Conservation (phyloP, 2,888 invertebrate species). For the Heteromyza rotundicornis region DNA sequence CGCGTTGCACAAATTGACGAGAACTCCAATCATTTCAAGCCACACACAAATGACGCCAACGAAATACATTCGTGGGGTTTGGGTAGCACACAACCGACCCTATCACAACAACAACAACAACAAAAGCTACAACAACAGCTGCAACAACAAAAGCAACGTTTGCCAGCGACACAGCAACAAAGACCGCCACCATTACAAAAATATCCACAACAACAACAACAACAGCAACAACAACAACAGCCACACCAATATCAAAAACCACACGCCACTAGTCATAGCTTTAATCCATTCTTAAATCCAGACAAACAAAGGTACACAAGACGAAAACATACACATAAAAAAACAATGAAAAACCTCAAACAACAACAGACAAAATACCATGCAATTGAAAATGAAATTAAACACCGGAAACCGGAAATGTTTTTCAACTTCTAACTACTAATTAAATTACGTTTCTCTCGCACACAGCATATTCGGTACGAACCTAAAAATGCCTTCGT, state of each 20-base stretch:
- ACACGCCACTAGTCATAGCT: constrained; percentile 58
- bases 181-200: constrained; percentile 33
- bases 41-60: constrained; percentile 65
- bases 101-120: constrained; percentile 30
- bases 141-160: constrained; percentile 32
- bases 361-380: constrained; percentile 14
- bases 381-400: no score
- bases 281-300: constrained; percentile 54
- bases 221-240: constrained; percentile 38
- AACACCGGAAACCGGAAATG: no score
- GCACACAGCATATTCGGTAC: constrained; percentile 22
- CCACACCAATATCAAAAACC: constrained; percentile 46
- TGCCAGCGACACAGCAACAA: constrained; percentile 45
- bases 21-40: constrained; percentile 63
- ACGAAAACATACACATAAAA: constrained; percentile 15
- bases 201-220: constrained; percentile 28
- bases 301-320: constrained; percentile 57
- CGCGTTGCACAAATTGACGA: constrained; percentile 66
- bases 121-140: no score
- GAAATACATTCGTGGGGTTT: constrained; percentile 72
- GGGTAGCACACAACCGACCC: constrained; percentile 56
- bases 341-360: constrained; percentile 4
- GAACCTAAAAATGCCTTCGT: constrained; percentile 35
- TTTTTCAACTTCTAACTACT: no score
- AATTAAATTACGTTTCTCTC: no score